phyloP scores from a whole-genome alignment of 2,797 vertebrate species.

The Coccyzus lansbergi region DNA sequence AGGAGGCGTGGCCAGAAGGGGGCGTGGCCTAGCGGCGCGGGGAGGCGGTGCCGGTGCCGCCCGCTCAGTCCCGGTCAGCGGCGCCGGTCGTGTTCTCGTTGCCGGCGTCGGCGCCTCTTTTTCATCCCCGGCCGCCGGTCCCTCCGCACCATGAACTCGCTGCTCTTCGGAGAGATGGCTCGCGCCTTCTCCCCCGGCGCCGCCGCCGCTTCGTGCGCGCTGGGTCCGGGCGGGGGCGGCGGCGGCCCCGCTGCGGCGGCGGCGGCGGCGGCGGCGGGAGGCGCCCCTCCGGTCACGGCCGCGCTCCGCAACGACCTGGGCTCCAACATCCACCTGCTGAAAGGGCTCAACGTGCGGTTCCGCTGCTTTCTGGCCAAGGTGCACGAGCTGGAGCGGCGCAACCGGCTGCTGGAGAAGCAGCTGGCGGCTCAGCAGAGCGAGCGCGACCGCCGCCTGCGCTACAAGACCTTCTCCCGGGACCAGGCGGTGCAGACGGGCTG shows the following conservation, averaged over 20 bases:
- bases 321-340: slow-evolving; percentile 95
- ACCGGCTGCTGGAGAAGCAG: slow-evolving; percentile 93
- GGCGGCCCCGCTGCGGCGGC: slow-evolving; percentile 18
- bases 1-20: too few relatives aligned
- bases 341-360: slow-evolving; percentile 95
- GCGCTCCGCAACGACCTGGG: slow-evolving; percentile 94
- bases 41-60: too few relatives aligned
- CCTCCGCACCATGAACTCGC: slow-evolving; percentile 80
- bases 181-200: slow-evolving; percentile 66
- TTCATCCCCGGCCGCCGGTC: not conserved
- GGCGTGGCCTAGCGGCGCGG: too few relatives aligned
- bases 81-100: too few relatives aligned
- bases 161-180: slow-evolving; percentile 83
- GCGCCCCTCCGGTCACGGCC: slow-evolving; percentile 81
- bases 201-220: slow-evolving; percentile 54
- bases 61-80: too few relatives aligned
- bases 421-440: slow-evolving; percentile 84
- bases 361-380: slow-evolving; percentile 97
- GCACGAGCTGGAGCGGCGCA: slow-evolving; percentile 93
- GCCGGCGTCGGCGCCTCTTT: too few relatives aligned
- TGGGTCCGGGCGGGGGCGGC: slow-evolving; percentile 26
- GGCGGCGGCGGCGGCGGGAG: slow-evolving; percentile 37
- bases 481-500: slow-evolving; percentile 90
- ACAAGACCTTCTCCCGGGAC: slow-evolving; percentile 84
- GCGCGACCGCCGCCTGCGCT: slow-evolving; percentile 79